Conservation (phyloP, 2,888 invertebrate genomes). For the Mycalesis mineus region DNA sequence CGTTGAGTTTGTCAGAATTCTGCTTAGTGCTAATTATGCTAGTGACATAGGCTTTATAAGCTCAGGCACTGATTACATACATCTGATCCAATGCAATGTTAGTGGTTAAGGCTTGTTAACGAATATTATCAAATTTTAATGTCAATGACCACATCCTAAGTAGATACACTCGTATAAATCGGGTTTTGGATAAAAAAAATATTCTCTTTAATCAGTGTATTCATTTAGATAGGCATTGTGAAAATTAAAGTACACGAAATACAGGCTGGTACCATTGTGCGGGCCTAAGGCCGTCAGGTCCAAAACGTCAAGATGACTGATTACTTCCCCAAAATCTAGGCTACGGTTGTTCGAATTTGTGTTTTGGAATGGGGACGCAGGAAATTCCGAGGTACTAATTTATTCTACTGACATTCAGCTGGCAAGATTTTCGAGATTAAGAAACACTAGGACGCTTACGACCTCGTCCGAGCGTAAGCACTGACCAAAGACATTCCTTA, state of each 20-base stretch:
- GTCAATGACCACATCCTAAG: no score
- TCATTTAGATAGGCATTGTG: neutral
- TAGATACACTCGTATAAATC: no score
- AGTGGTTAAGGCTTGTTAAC: no score
- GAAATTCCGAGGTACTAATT: constrained; percentile 8
- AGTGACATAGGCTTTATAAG: no score
- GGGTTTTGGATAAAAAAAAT: neutral
- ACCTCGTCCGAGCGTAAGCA: no score
- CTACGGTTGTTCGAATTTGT: constrained; percentile 23
- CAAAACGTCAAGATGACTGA: constrained; percentile 25
- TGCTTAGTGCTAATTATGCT: no score
- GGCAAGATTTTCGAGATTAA: neutral
- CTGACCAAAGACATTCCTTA: no score
- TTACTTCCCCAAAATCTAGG: constrained; percentile 24
- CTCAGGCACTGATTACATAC: no score
- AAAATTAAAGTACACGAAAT: neutral
- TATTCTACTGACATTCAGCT: constrained; percentile 1
- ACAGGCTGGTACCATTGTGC: constrained; percentile 1
- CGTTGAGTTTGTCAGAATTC: no score
- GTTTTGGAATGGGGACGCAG: constrained; percentile 18
- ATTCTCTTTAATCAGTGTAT: neutral
- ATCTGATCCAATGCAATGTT: no score
- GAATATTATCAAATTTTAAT: no score
- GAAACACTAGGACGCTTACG: no score
- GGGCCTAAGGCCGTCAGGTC: constrained; percentile 6